Evolutionary conservation across 2,888 invertebrate genomes (phyloP).

Genomic region (Branchipolynoe longqiensis): DNA sequence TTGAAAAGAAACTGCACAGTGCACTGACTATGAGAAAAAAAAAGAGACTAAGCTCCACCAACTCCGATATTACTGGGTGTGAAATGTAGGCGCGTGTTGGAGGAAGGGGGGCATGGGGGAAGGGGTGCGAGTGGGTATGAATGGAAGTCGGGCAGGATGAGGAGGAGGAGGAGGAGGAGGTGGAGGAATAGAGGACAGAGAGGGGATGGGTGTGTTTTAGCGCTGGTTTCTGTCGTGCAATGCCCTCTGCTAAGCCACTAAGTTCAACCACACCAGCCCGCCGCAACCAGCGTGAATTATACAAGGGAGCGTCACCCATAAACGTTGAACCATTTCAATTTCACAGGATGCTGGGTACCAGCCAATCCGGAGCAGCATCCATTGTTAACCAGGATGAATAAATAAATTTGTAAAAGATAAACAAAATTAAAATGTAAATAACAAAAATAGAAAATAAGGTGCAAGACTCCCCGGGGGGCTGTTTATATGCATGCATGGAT

Average conservation of each 20-base stretch:
- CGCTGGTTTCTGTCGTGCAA: constrained; percentile 2
- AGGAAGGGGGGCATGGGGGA: no score
- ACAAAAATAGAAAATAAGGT: background rate
- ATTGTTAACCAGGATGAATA: no score
- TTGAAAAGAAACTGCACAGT: constrained; percentile 32
- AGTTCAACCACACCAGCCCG: constrained; percentile 1
- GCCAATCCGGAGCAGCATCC: background rate
- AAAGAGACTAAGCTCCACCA: no score
- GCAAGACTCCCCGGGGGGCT: background rate
- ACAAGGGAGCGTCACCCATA: background rate
- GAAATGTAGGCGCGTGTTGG: no score
- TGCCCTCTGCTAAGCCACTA: constrained; percentile 15
- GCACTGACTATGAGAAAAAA: constrained; percentile 42
- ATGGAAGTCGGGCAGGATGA: no score
- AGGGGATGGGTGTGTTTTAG: no score
- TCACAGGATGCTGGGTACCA: constrained; percentile 15
- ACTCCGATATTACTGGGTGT: no score
- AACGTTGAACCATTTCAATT: constrained; percentile 19
- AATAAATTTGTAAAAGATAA: no score
- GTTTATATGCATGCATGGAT: background rate
- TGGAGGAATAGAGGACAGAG: no score
- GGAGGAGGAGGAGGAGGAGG: no score
- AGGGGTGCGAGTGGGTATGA: no score
- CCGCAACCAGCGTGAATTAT: constrained; percentile 24
- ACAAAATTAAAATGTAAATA: no score